Base-by-base conservation (phyloP, 2,113 vertebrate species). In the Mesoclemmys tuberculata region DNA sequence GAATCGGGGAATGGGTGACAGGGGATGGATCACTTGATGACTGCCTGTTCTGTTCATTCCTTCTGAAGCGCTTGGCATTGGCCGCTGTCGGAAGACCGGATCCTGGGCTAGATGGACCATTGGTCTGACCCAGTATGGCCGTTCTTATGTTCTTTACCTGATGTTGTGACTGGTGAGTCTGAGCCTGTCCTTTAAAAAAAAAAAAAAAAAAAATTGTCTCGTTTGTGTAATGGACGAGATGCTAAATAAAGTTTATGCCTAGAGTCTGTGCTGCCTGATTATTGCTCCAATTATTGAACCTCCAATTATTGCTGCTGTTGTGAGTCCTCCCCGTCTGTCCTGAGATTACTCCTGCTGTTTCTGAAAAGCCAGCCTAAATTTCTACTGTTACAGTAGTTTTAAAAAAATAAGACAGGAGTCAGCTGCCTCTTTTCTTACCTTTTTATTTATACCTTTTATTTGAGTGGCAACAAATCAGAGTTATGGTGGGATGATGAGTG, bases 301-400 rank as follows among this genome's bases (percentile, higher is more conserved):
- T 80, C 48, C 79, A 49, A 29, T 58, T n/a, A 71, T 81, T 48
- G 29, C 29, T 80, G 77, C 51, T 94, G 64, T 58, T 89, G 31
- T 79, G 81, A 27, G 51, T 55, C 26, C 1, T 0, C 5, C 8
- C 18, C 12, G 10, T 94, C 91, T 90, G 38, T 93, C 80, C 74
- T 95, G 6, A 55, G 46, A 29, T 56, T 90, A 58, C 58, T 95
- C 95, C 88, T 92, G 89, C 94, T 95, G 96, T 80, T 88, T 94
- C 52, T 68, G 82, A 91, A 90, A 84, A 74, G 91, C 89, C 83
- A 49, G 35, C 46, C 35, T 46, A 54, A 82, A 64, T 90, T 88
- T 84, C 90, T 89, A 21, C 93, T 79, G 85, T 95, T 55, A 5
- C 71, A 64, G 79, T 52, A 92, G 81, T 90, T 96, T 88, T 81